phyloP scores from a whole-genome alignment of 2,113 vertebrate species.

The Actinemys pallida region DNA sequence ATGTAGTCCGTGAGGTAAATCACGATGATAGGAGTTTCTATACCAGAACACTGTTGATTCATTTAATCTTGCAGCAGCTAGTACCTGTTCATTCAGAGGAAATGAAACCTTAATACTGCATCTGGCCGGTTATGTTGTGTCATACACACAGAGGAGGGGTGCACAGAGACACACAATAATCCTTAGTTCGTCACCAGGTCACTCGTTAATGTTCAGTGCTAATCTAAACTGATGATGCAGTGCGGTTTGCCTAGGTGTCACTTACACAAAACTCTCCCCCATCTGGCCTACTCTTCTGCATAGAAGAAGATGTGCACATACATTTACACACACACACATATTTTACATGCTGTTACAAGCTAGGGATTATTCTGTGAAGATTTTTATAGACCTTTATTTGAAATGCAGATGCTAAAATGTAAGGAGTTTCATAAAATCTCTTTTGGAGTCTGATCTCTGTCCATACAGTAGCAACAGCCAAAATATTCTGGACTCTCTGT shows the following conservation, averaged over 20 bases:
- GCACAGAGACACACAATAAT: neutral
- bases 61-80: slow-evolving; percentile 38
- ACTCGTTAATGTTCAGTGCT: neutral
- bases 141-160: neutral
- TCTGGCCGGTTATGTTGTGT: neutral
- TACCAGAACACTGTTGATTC: slow-evolving; percentile 49
- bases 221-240: neutral
- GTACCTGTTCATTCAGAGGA: slow-evolving; percentile 14
- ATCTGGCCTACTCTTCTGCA: neutral
- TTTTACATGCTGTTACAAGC: neutral
- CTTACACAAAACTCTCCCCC: neutral
- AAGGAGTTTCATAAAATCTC: neutral
- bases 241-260: neutral
- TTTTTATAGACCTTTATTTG: neutral
- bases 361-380: neutral
- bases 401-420: neutral
- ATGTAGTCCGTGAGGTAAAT: slow-evolving; percentile 15
- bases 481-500: neutral
- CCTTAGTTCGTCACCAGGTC: neutral
- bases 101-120: slow-evolving; percentile 37
- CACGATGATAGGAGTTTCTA: slow-evolving; percentile 52
- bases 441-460: neutral
- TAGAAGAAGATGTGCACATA: no score
- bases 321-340: neutral
- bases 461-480: neutral